Conservation (phyloP, 2,888 invertebrate genomes). For the Tetanocera ferruginea region DNA sequence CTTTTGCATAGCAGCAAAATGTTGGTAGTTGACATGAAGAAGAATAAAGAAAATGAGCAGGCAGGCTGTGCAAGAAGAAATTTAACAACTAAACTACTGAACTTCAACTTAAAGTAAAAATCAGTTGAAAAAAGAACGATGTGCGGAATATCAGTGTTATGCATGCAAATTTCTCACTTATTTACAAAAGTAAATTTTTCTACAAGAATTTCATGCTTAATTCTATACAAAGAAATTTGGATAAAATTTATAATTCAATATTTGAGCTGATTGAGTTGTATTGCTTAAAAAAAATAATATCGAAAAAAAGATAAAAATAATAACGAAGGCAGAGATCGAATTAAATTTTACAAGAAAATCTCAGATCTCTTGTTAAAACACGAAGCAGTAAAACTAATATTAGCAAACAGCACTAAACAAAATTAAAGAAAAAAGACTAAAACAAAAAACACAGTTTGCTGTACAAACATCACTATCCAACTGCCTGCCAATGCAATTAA, state of each 20-base stretch:
- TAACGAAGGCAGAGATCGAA: neutral
- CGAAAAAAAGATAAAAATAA: neutral
- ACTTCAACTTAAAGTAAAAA: neutral
- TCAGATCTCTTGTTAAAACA: too few relatives aligned
- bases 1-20: neutral
- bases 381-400: too few relatives aligned
- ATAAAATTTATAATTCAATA: neutral
- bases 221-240: neutral
- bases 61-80: neutral
- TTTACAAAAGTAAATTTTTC: neutral
- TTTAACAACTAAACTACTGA: too few relatives aligned
- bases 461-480: too few relatives aligned
- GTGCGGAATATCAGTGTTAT: neutral
- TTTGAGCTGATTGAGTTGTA: neutral
- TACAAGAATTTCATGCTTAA: neutral
- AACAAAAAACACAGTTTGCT: too few relatives aligned
- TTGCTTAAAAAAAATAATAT: neutral
- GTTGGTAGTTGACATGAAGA: neutral
- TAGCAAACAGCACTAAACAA: too few relatives aligned
- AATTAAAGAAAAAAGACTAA: too few relatives aligned
- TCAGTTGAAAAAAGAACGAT: neutral
- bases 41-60: neutral
- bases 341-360: too few relatives aligned
- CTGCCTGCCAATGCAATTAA: too few relatives aligned
- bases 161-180: slow-evolving; percentile 8